A percentile compares a stretch with the other conserved stretches of the same genome.
Evolutionary conservation across 2,113 vertebrate genomes (phyloP).

Genomic region (Thunnus thynnus): DNA sequence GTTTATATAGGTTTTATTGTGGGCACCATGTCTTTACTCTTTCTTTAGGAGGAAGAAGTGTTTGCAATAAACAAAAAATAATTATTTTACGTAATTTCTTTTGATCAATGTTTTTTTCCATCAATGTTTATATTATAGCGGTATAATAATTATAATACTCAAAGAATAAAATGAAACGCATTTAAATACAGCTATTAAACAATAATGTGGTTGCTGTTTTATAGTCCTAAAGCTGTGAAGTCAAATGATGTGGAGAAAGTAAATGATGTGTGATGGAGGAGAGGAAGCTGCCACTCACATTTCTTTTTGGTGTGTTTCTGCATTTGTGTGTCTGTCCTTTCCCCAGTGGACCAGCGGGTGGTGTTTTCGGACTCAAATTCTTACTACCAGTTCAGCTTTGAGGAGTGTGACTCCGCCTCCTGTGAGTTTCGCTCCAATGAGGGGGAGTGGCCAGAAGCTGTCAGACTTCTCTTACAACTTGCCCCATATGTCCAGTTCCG

Average conservation of each 20-base stretch:
- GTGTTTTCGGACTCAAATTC: constrained; percentile 93
- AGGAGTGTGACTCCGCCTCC: constrained; percentile 92
- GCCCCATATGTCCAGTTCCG: constrained; percentile 90
- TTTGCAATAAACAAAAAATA: background rate
- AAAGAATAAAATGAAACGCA: too few relatives aligned
- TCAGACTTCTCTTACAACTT: constrained; percentile 92
- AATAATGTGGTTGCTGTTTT: too few relatives aligned
- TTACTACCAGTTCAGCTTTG: constrained; percentile 97
- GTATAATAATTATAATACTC: background rate
- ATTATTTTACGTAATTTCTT: background rate
- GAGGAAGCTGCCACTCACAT: background rate
- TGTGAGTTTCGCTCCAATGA: constrained; percentile 93
- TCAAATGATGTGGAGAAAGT: too few relatives aligned
- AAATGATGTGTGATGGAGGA: too few relatives aligned
- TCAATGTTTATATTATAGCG: background rate
- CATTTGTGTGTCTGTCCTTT: constrained; percentile 12
- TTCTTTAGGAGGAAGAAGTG: constrained; percentile 3
- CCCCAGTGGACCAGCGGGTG: constrained; percentile 92
- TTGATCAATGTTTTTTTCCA: background rate
- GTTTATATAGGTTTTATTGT: constrained; percentile 18
- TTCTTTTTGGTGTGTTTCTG: background rate
- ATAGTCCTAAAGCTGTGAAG: too few relatives aligned
- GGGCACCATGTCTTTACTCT: background rate
- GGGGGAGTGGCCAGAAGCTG: constrained; percentile 93
- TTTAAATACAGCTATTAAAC: too few relatives aligned